Evolutionary conservation across 2,113 vertebrate species (phyloP), one percentile per base, ranked within the genome.

Genomic region (Pycnonotus jocosus): DNA sequence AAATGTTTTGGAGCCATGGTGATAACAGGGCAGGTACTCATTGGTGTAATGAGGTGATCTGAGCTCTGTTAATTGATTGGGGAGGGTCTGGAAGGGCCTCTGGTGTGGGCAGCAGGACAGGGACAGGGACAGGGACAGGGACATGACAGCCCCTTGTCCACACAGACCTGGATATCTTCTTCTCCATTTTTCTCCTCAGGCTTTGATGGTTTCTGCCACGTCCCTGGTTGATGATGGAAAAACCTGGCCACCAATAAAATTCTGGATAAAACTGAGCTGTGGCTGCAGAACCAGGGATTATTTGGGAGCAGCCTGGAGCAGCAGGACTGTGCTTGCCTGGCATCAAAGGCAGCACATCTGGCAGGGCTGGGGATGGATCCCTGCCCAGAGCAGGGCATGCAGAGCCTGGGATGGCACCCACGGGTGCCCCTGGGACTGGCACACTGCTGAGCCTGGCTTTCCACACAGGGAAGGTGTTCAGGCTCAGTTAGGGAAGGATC

Each of bases 381-480:
- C 40, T 61, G 50, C 30, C 70, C 1, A 1, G 61, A 76, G 57
- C 12, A 11, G 47, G 62, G 73, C 51, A 77, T 0, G 0, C 2
- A 24, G 58, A 15, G 5, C 53, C 6, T 4, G 57, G 53, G 82
- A 4, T 33, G 73, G 42, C 35, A 65, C 48, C 40, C 40, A 5
- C 0, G 65, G 58, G 54, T 18, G 37, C 12, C n/a, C 28, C n/a
- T 4, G 31, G 62, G 42, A 48, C 78, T 71, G 72, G 19, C 14
- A 44, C 51, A 17, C 15, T 2, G 0, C 44, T 37, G 45, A 14
- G 54, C 48, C 42, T 42, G 1, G 0, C 37, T 31, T 30, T n/a
- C 5, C 1, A 2, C 14, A 12, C 50, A 51, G 33, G 6, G 1
- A 42, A 72, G 45, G 27, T 31, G 12, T 78, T 83, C 21, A 16